Conservation (phyloP, 1,140 invertebrate species). For the Drosophila guanche region DNA sequence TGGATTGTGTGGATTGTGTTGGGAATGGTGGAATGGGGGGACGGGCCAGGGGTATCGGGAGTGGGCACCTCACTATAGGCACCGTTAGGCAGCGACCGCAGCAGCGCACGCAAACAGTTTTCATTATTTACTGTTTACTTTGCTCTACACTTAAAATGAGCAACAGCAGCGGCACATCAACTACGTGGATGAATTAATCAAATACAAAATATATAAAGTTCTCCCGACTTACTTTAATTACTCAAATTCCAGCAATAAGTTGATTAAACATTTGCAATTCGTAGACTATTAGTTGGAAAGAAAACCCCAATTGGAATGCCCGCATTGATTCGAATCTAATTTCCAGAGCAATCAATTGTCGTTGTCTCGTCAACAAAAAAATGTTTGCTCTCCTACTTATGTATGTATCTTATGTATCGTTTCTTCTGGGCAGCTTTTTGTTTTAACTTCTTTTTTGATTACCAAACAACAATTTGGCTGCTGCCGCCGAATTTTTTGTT, state of each 20-base stretch:
- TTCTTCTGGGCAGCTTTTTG: slow-evolving; percentile 25
- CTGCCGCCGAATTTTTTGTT: slow-evolving; percentile 27
- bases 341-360: too few relatives aligned
- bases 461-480: slow-evolving; percentile 72
- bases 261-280: too few relatives aligned
- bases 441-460: slow-evolving; percentile 68
- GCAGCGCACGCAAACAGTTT: slow-evolving; percentile 70
- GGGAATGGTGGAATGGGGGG: background rate
- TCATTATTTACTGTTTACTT: slow-evolving; percentile 62
- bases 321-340: too few relatives aligned
- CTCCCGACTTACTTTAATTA: too few relatives aligned
- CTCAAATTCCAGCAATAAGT: too few relatives aligned
- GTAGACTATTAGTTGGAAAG: too few relatives aligned
- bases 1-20: background rate
- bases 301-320: too few relatives aligned
- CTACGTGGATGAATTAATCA: background rate
- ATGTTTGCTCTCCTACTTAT: background rate
- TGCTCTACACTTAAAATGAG: slow-evolving; percentile 30
- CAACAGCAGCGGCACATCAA: background rate
- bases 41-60: background rate
- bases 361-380: too few relatives aligned
- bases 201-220: too few relatives aligned
- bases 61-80: slow-evolving; percentile 51
- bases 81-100: slow-evolving; percentile 65
- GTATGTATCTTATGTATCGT: slow-evolving; percentile 1